Conservation (phyloP, 2,888 invertebrate genomes). For the Kryphioiulus occultus region DNA sequence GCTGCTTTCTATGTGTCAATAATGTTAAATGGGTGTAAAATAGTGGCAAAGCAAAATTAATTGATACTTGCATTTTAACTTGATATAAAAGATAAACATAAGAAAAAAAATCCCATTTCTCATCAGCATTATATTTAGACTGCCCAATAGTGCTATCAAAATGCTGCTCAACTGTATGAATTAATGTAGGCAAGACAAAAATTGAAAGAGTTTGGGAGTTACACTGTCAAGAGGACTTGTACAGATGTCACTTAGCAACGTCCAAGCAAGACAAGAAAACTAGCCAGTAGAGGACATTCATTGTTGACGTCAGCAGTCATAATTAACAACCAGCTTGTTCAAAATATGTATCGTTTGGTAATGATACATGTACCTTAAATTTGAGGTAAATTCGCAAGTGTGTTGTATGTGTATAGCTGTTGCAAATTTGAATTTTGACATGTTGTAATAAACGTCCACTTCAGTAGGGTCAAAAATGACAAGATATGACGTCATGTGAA, state of each 20-base stretch:
- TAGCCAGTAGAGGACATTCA: background rate
- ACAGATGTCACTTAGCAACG: background rate
- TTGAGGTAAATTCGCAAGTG: background rate
- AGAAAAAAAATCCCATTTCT: constrained; percentile 21
- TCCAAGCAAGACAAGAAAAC: background rate
- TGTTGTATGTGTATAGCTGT: background rate
- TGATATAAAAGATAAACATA: background rate
- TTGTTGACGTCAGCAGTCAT: background rate
- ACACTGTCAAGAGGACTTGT: background rate
- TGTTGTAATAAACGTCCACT: background rate
- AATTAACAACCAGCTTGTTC: background rate
- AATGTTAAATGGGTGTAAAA: background rate
- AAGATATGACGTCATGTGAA: background rate
- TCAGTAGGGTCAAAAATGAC: background rate
- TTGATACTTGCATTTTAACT: background rate
- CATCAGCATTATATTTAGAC: background rate
- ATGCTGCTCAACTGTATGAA: background rate
- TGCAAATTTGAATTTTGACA: background rate
- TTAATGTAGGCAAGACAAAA: background rate
- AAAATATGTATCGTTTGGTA: background rate
- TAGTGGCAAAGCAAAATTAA: background rate
- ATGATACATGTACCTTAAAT: background rate
- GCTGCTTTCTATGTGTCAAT: background rate
- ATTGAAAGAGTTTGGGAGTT: background rate
- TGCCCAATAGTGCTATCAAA: background rate